phyloP scores from a whole-genome alignment of 2,797 vertebrate species.

The Heteromormyrus szaboi region DNA sequence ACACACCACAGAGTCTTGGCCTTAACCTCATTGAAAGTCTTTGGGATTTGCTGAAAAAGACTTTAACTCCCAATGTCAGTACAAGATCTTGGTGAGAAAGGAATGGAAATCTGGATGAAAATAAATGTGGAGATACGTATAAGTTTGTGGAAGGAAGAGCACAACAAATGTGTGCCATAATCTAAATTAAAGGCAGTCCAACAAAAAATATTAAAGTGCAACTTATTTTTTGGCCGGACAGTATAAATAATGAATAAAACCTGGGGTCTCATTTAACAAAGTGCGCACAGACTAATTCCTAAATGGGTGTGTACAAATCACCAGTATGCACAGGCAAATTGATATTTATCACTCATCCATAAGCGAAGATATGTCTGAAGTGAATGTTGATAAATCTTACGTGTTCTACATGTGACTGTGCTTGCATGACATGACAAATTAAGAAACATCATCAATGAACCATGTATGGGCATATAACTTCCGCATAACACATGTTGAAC shows the following conservation, averaged over 20 bases:
- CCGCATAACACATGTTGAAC: background rate
- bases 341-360: background rate
- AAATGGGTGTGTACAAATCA: background rate
- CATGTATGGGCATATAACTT: background rate
- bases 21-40: background rate
- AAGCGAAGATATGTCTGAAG: background rate
- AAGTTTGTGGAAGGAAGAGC: background rate
- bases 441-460: background rate
- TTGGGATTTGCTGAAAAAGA: background rate
- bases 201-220: background rate
- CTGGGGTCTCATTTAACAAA: background rate
- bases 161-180: background rate
- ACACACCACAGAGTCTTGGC: background rate
- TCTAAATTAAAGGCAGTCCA: background rate
- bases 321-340: background rate
- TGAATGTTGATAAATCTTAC: background rate
- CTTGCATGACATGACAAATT: background rate
- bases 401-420: background rate
- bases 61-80: background rate
- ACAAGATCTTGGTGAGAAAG: background rate
- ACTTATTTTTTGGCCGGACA: background rate
- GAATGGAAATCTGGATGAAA: background rate
- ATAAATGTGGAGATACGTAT: background rate
- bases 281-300: background rate
- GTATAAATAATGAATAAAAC: background rate